Evolutionary conservation across 2,888 invertebrate species (phyloP), one percentile per base, ranked within the genome.

Genomic region (Eubasilissa splendida): DNA sequence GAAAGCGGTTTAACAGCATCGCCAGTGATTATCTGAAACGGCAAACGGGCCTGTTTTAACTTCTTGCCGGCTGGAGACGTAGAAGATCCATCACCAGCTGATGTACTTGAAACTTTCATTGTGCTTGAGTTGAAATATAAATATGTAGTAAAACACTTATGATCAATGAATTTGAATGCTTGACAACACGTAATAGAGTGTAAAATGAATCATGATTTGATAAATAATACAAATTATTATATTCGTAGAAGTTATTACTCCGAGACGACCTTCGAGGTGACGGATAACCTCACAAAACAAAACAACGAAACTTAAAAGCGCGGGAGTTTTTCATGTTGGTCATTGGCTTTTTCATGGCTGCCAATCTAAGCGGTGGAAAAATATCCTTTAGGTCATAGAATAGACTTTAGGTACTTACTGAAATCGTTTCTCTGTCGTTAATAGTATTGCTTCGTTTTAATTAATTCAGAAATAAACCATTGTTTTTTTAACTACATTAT

Each of bases 11-110:
- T 86, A 65, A 88, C 85, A 77, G 86, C 86, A 42, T 90, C 87
- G 58, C 90, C 87, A 73, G 90, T 88, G 76, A 92, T 86, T 83
- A 91, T 85, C 87, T 91, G 92, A 85, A 93, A 93, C 83, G 93
- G 93, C 83, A 93, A 88, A 84, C 92, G 90, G 83, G 92, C 92
- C 87, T 93, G 93, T 84, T 91, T 91, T 77, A 93, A 86, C 85
- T 92, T 93, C 86, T 92, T 93, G 53, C 75, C 66, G 50, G 77
- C 65, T 11, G 82, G 82, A 76, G 82, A 80, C 12, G 81, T 68
- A 12, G 53, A 54, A 31, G 75, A 52, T 54, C 78, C 78, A 58
- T 56, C 31, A 53, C 80, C 76, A 79, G 81, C 73, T 76, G 79
- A 81, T 79, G 54, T 42, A n/a, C 60, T 73, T 12, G 75, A 76